Conservation (phyloP, 2,113 vertebrate species). For the Sialia sialis region DNA sequence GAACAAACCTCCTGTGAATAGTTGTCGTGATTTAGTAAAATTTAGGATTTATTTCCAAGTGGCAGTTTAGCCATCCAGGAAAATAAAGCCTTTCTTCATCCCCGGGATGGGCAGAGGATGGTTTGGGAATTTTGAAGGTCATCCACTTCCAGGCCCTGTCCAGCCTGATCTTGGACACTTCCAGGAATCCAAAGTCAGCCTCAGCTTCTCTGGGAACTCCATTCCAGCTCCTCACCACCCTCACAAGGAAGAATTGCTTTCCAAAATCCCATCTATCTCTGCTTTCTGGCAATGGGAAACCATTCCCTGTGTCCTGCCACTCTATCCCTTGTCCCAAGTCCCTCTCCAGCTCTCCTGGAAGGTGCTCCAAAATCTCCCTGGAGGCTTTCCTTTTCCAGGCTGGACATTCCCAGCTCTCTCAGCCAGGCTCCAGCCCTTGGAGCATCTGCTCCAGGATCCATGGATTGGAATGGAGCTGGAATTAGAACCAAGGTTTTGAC, state of each 20-base stretch:
- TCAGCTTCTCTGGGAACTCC: neutral
- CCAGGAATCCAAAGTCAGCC: neutral
- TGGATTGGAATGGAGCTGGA: neutral
- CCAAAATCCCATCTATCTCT: no score
- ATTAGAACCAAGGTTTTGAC: neutral
- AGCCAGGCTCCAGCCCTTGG: neutral
- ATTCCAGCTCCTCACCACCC: rapidly evolving
- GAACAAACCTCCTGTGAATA: neutral
- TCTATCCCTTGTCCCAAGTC: neutral
- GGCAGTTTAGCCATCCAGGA: neutral
- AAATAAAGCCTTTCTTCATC: neutral
- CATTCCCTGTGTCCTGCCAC: neutral
- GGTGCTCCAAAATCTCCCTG: rapidly evolving
- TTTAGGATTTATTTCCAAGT: neutral
- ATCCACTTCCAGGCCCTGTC: rapidly evolving
- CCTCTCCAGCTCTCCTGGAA: neutral
- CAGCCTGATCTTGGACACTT: rapidly evolving
- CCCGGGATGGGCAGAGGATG: neutral
- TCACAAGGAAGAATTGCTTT: rapidly evolving
- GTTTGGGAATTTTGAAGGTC: neutral
- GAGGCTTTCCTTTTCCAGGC: rapidly evolving
- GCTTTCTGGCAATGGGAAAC: neutral
- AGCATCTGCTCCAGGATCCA: neutral
- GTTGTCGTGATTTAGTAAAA: neutral
- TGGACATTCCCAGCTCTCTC: neutral